Evolutionary conservation across 23 tunicate species (phyloP).

Genomic region (Aplidium turbinatum): DNA sequence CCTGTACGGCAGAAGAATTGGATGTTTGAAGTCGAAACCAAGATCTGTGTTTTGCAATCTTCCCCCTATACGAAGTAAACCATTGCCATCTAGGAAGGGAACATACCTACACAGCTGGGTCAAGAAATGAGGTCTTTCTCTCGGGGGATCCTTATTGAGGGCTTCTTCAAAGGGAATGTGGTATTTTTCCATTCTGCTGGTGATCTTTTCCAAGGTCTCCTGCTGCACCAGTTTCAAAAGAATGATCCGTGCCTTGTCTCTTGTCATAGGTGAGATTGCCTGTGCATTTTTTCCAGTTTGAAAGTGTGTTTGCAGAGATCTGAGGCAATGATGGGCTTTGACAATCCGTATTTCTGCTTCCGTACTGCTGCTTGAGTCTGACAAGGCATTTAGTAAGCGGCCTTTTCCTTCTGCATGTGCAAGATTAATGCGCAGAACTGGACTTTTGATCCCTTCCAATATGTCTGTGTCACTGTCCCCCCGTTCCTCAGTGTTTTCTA

Average conservation of each 20-base stretch:
- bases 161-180: conserved; percentile 1
- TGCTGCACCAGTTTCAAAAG: conserved; percentile 1
- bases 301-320: not conserved
- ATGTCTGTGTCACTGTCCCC: not conserved
- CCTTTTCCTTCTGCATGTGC: not conserved
- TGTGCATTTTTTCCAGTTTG: not conserved
- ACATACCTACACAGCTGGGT: not conserved
- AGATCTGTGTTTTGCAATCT: conserved; percentile 18
- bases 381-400: not conserved
- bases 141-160: not conserved
- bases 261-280: not conserved
- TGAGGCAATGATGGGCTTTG: not conserved
- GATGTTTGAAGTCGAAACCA: conserved; percentile 10
- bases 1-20: conserved; percentile 6
- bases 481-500: not conserved
- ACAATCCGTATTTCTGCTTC: conserved; percentile 11
- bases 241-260: not conserved
- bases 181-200: not conserved
- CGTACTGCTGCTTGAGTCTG: not conserved
- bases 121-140: not conserved
- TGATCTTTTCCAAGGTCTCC: not conserved
- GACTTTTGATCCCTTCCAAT: not conserved
- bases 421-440: not conserved
- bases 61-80: conserved; percentile 17
- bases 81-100: not conserved